Conservation (phyloP, 2,888 invertebrate genomes). For the Linnaemya tessellans region DNA sequence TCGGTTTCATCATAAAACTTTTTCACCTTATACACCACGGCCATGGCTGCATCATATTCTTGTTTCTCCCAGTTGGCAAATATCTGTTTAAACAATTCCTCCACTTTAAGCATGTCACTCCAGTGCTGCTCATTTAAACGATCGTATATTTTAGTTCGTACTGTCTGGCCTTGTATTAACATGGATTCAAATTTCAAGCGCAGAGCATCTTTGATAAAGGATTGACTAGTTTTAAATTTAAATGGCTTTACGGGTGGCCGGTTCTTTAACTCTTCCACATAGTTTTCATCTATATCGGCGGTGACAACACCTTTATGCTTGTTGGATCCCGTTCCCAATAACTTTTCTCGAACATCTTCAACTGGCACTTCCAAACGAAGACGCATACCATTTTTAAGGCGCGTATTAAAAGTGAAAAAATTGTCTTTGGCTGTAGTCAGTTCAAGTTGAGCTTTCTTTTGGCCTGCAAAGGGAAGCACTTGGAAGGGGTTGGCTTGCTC, state of each 20-base stretch:
- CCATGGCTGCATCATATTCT: constrained; percentile 80
- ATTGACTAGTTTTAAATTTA: constrained; percentile 78
- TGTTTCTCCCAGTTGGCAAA: constrained; percentile 82
- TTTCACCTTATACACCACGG: constrained; percentile 79
- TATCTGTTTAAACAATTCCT: constrained; percentile 77
- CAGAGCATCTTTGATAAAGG: constrained; percentile 79
- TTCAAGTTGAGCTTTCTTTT: constrained; percentile 78
- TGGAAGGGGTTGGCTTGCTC: constrained; percentile 80
- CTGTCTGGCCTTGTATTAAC: constrained; percentile 81
- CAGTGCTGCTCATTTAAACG: constrained; percentile 79
- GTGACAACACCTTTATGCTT: constrained; percentile 78
- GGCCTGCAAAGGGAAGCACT: constrained; percentile 80
- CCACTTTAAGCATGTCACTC: constrained; percentile 77
- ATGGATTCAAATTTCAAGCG: constrained; percentile 81
- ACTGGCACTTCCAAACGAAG: constrained; percentile 80
- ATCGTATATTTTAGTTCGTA: constrained; percentile 80
- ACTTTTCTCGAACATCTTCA: constrained; percentile 75
- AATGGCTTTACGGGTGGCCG: constrained; percentile 79
- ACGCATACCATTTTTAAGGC: constrained; percentile 79
- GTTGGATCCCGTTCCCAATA: constrained; percentile 76
- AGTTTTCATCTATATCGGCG: constrained; percentile 82
- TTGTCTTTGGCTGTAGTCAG: constrained; percentile 78
- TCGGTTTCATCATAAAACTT: constrained; percentile 80
- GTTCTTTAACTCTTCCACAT: constrained; percentile 80
- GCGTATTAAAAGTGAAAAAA: constrained; percentile 80